Base-by-base conservation (phyloP, 2,797 vertebrate genomes). In the Scleropages formosus region DNA sequence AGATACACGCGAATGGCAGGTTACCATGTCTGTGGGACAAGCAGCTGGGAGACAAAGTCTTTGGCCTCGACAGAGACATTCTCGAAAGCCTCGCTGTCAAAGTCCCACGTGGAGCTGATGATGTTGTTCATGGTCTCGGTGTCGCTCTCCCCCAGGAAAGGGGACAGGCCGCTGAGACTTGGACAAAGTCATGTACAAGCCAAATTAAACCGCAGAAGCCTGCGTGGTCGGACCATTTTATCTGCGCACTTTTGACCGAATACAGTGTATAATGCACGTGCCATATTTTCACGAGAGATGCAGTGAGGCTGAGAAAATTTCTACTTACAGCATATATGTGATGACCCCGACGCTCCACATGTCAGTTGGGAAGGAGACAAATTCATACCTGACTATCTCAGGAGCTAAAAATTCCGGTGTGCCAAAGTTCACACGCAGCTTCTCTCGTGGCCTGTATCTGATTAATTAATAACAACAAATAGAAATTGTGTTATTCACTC, bases 91-190 rank as follows among this genome's bases (percentile, higher is more conserved):
- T 95, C 94, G n/a, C n/a, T n/a, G n/a, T n/a, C n/a, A n/a, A n/a
- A 96, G 78, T 94, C 93, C 94, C 94, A 95, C 85, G 80, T 93
- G 77, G 92, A 92, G 0, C 93, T 94, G 66, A 95, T 87, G 44
- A 95, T 94, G 63, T 94, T 95, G 84, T 94, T 96, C 94, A 95
- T 94, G 73, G 95, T 96, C 79, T 96, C 94, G 1, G 93, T 88
- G 65, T 96, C 94, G 13, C 91, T 94, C 81, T 95, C 95, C 78
- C 95, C 95, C 20, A n/a, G n/a, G n/a, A n/a, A n/a, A n/a, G n/a
- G n/a, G n/a, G 94, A 95, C 78, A 96, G 81, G 15, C 94, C 94
- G 66, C 94, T 95, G 59, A 96, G 90, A 66, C 94, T 95, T 73
- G 4, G 79, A 76, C 63, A 75, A 62, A 65, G n/a, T n/a, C n/a